Conservation (phyloP, 2,797 vertebrate genomes). For the Trematocara caparti region DNA sequence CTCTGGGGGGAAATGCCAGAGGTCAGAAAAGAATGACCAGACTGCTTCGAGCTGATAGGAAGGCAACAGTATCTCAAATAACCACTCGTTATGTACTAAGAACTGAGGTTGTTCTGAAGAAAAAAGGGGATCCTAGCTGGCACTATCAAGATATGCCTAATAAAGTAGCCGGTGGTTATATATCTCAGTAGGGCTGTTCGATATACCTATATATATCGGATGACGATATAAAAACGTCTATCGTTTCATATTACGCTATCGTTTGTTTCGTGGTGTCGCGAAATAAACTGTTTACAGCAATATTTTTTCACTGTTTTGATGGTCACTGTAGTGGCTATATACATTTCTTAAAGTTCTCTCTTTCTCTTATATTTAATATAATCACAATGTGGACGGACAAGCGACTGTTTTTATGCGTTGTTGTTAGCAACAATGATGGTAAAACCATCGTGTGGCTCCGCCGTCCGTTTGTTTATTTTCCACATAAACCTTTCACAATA, state of each 20-base stretch:
- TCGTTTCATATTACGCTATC: too few relatives aligned
- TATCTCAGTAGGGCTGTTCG: not conserved
- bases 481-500: too few relatives aligned
- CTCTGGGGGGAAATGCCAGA: not conserved
- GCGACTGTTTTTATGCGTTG: not conserved
- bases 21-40: not conserved
- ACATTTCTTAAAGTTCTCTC: not conserved
- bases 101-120: not conserved
- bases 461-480: too few relatives aligned
- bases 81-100: not conserved
- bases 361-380: not conserved
- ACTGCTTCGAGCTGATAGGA: not conserved
- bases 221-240: too few relatives aligned
- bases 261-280: too few relatives aligned
- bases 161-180: not conserved
- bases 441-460: not conserved
- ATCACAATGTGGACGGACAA: accelerated
- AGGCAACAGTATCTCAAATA: not conserved
- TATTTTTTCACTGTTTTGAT: too few relatives aligned
- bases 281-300: too few relatives aligned
- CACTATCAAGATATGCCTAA: not conserved
- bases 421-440: too few relatives aligned
- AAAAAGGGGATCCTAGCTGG: not conserved
- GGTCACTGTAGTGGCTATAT: too few relatives aligned
- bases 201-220: too few relatives aligned